Percentiles rank a stretch among this genome's conserved stretches.
These are phyloP conservation scores for Agonopterix heracliana DNA, from an alignment of 2,888 invertebrate genomes.

Conservation along the genomic window DNA sequence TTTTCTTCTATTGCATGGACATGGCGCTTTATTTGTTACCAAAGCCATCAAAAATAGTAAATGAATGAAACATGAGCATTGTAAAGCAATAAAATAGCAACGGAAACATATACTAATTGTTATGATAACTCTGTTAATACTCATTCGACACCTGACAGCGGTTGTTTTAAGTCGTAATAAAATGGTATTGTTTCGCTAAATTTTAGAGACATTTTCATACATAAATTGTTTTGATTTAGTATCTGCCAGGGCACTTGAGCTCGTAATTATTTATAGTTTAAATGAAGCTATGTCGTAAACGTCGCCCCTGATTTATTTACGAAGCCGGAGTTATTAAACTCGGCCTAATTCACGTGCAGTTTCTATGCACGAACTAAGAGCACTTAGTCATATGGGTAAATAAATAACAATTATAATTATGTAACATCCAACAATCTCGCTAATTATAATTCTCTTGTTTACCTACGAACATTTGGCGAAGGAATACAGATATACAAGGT, in stretches of 20 bases:
- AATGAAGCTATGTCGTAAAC: conserved; percentile 57
- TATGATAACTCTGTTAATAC: neutral
- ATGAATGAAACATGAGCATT: neutral
- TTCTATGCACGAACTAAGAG: neutral
- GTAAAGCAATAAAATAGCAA: neutral
- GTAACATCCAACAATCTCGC: neutral
- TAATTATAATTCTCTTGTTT: neutral
- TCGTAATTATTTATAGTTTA: conserved; percentile 59
- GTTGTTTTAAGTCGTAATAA: conserved; percentile 24
- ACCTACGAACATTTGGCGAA: too few relatives aligned
- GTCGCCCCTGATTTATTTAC: conserved; percentile 48
- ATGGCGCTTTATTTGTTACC: too few relatives aligned
- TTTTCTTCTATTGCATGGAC: too few relatives aligned
- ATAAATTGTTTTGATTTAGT: conserved; percentile 55
- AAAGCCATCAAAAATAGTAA: too few relatives aligned
- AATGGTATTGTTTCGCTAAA: conserved; percentile 30
- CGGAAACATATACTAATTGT: neutral
- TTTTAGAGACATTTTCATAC: conserved; percentile 29
- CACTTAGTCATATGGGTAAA: too few relatives aligned
- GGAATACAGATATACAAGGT: too few relatives aligned
- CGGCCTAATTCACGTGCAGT: conserved; percentile 6
- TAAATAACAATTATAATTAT: neutral
- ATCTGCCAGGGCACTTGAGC: conserved; percentile 31
- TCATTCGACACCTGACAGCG: conserved; percentile 16
- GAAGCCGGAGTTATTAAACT: conserved; percentile 35